Percentiles rank a stretch among this genome's conserved stretches.
These are phyloP conservation scores for Agapornis canus DNA, from an alignment of 2,797 vertebrate genomes.

Conservation along the genomic window DNA sequence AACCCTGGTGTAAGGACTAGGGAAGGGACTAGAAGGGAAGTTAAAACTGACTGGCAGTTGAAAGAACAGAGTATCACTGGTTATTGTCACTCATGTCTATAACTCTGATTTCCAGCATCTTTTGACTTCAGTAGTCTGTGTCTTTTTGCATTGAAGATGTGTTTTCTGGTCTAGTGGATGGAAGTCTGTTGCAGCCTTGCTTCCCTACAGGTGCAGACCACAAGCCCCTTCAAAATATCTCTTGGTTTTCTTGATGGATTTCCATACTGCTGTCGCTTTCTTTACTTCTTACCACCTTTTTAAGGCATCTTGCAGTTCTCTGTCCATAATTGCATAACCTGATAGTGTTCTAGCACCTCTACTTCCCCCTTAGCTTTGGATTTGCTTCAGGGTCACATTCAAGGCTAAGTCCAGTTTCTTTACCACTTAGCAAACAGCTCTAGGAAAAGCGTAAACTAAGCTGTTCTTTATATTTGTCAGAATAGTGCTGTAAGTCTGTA, in stretches of 20 bases:
- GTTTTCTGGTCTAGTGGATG: accelerated
- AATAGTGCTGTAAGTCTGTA: neutral
- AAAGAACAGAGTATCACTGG: neutral
- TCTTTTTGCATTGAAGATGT: neutral
- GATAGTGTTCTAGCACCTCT: neutral
- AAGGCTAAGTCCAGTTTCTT: neutral
- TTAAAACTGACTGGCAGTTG: neutral
- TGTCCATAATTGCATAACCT: neutral
- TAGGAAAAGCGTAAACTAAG: neutral
- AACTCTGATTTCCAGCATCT: neutral
- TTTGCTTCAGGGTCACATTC: neutral
- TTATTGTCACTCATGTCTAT: neutral
- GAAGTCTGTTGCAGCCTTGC: neutral
- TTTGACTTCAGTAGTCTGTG: neutral
- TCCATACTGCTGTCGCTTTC: neutral
- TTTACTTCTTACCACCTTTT: neutral
- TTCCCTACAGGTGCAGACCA: neutral
- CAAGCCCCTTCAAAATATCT: neutral
- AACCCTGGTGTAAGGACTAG: neutral
- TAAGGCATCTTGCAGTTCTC: neutral
- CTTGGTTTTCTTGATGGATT: neutral
- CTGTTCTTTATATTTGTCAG: neutral
- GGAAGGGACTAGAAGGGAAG: neutral
- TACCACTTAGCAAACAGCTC: neutral
- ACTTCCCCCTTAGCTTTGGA: neutral